Percentiles rank a stretch among this genome's conserved stretches.
These are phyloP conservation scores for Actinemys pallida DNA, from an alignment of 2,113 vertebrate genomes.

Conservation along the genomic window DNA sequence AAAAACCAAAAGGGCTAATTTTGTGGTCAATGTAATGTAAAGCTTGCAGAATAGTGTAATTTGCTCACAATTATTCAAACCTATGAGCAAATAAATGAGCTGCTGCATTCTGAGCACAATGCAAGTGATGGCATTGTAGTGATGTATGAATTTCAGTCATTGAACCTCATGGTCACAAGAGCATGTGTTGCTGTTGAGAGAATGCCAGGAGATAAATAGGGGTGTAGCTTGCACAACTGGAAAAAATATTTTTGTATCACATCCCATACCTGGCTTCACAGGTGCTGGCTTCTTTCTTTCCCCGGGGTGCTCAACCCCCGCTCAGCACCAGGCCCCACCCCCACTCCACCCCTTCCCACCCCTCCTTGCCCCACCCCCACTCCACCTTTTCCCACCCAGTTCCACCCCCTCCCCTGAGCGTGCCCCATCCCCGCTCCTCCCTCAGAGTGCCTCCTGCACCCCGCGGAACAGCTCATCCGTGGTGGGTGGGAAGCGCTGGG, in stretches of 20 bases:
- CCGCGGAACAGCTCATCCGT: too few species aligned
- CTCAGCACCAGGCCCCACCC: too few species aligned
- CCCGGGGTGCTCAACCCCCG: too few species aligned
- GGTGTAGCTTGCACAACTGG: neutral
- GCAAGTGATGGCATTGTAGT: neutral
- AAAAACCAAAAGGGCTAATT: neutral
- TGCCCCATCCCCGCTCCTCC: too few species aligned
- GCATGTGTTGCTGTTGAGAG: neutral
- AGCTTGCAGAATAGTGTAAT: neutral
- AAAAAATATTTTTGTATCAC: neutral
- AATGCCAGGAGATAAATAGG: neutral
- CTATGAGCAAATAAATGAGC: neutral
- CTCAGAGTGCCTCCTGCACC: too few species aligned
- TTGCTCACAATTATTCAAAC: neutral
- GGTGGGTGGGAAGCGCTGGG: too few species aligned
- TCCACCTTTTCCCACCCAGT: too few species aligned
- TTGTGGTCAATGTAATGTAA: neutral
- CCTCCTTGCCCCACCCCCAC: too few species aligned
- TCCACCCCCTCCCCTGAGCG: too few species aligned
- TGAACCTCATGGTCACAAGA: neutral
- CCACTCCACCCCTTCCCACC: too few species aligned
- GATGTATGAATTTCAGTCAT: fast-evolving
- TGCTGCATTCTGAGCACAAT: neutral
- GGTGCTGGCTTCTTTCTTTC: neutral
- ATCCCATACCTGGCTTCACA: neutral